Evolutionary conservation across 2,888 invertebrate genomes (phyloP), one percentile per base, ranked within the genome.

Genomic region (Nemurella pictetii): DNA sequence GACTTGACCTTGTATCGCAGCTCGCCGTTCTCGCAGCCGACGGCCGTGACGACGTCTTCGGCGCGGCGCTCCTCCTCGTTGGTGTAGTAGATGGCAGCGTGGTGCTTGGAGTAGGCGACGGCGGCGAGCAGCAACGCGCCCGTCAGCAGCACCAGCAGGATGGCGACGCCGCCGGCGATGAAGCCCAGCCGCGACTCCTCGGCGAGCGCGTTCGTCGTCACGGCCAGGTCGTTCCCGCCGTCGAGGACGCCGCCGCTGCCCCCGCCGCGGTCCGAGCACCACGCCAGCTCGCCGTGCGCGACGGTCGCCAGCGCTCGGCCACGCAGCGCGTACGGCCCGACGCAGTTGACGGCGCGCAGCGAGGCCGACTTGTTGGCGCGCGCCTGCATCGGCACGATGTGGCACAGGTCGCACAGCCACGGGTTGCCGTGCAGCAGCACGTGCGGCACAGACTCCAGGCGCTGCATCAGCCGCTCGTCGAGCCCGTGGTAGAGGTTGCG

Each of bases 51-150:
- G 84, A 91, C 89, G 86, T 90, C 89, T 85, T 89, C 89, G 73
- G 89, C 89, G 83, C 88, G 86, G 87, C 94, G 94, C 89, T 95
- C 95, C 90, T 96, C 96, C 89, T 95, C 94, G 12, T 96, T 96
- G 89, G 96, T 96, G 90, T 96, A 96, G 80, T 93, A 93, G 3
- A 94, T 94, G 3, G 94, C 94, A n/a, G 80, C 80, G 87, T 94
- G 93, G 85, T 94, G 93, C 77, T 94, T 92, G 87, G 95, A 94
- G 88, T 94, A 95, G 88, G 93, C 93, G 83, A 95, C 90, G 0
- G 93, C 93, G 0, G 92, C 87, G 5, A 87, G 84, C 15, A 87
- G 86, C 5, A 85, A 84, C 20, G 86, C 85, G 85, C 90, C 89
- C 32, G 91, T 90, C 77, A 92, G 89, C 72, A 92, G 89, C 26